Percentiles rank a stretch among this genome's conserved stretches.
These are phyloP conservation scores for Ameiurus melas DNA, from an alignment of 2,113 vertebrate genomes.

Conservation along the genomic window DNA sequence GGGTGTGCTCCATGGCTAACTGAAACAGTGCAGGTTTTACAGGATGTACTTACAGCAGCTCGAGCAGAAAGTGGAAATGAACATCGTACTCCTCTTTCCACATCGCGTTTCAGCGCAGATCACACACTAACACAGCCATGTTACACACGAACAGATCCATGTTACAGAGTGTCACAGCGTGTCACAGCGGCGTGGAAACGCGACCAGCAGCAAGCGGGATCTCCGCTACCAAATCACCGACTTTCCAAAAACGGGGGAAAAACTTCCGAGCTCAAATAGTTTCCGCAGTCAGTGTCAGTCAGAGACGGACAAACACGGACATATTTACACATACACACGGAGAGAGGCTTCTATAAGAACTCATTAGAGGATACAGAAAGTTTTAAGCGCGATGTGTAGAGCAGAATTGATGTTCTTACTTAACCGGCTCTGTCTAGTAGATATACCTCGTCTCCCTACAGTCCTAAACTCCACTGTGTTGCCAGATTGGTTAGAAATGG, in stretches of 20 bases:
- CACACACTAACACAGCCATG: conserved; percentile 50
- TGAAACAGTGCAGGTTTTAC: background rate
- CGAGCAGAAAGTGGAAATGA: conserved; percentile 77
- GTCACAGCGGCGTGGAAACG: background rate
- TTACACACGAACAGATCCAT: background rate
- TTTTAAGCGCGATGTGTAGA: background rate
- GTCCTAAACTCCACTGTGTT: background rate
- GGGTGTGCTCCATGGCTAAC: background rate
- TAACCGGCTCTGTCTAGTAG: background rate
- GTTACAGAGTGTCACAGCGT: background rate
- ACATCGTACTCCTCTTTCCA: conserved; percentile 79
- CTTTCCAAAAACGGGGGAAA: background rate
- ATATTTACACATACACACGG: background rate
- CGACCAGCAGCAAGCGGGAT: background rate
- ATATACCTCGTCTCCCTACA: background rate
- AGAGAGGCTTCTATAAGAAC: background rate
- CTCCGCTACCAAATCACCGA: background rate
- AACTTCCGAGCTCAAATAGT: background rate
- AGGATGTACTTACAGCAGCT: conserved; percentile 73
- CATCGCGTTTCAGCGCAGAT: conserved; percentile 63
- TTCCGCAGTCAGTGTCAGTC: background rate
- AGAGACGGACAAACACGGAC: background rate
- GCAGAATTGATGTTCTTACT: background rate
- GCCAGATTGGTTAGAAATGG: conserved; percentile 7
- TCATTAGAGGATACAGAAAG: background rate